phyloP scores from a whole-genome alignment of 1,140 invertebrate genomes.

The Scylla paramamosain region DNA sequence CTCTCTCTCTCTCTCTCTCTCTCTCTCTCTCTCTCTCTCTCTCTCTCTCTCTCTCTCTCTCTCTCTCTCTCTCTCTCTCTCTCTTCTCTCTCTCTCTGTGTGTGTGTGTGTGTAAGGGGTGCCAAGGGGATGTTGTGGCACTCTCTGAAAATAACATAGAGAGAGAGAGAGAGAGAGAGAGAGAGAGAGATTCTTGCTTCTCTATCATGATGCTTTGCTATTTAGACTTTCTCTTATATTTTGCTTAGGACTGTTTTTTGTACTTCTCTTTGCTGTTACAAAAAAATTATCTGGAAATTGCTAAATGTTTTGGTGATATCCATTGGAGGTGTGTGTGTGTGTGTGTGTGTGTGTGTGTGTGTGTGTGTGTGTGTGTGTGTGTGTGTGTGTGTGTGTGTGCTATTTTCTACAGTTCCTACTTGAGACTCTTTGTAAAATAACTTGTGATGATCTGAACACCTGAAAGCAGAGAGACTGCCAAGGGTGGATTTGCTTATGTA shows the following conservation, averaged over 20 bases:
- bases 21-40: background rate
- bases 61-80: background rate
- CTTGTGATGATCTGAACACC: background rate
- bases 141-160: background rate
- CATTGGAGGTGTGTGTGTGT: constrained; percentile 31
- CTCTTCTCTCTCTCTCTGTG: constrained; percentile 36
- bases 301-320: too few relatives aligned
- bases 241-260: too few relatives aligned
- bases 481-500: too few relatives aligned
- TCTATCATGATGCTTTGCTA: too few relatives aligned
- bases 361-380: constrained; percentile 42
- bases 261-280: too few relatives aligned
- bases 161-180: constrained; percentile 1
- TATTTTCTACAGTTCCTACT: background rate
- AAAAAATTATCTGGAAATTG: too few relatives aligned
- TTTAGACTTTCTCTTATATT: too few relatives aligned
- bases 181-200: background rate
- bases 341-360: constrained; percentile 37
- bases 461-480: too few relatives aligned
- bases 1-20: constrained; percentile 17
- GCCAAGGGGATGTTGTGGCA: too few relatives aligned
- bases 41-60: background rate
- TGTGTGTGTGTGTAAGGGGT: too few relatives aligned
- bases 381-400: constrained; percentile 40
- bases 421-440: background rate